Evolutionary conservation across 2,888 invertebrate genomes (phyloP), one percentile per base, ranked within the genome.

Genomic region (Caenorhabditis imperialis): DNA sequence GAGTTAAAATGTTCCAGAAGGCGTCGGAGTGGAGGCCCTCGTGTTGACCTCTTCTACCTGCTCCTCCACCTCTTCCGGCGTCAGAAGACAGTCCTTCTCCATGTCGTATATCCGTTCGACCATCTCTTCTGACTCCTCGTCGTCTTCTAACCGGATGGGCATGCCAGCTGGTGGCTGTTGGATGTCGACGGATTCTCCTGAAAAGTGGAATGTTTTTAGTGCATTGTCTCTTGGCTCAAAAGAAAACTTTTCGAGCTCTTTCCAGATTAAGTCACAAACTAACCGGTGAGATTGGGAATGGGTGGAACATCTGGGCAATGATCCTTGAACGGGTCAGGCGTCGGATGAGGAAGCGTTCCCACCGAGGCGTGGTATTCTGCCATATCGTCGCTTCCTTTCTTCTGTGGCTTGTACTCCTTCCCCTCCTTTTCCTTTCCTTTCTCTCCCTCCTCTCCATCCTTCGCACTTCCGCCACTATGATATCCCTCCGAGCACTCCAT

Each of bases 401-500:
- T 10, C 30, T 30, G 7, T 10, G 30, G 30, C 30, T 30, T 30
- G 7, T 7, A 10, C 6, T 7, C 10, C 30, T 30, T 30, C 30
- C 7, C 30, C 30, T 30, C 30, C 30, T 30, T 30, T 10, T 30
- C 10, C 30, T 30, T 10, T 7, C 10, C 10, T 10, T 30, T 30
- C 30, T 30, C 30, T 7, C 10, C 10, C 30, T 30, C 30, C 10
- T 42, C 38, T 5, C 37, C 23, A 20, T 44, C 53, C 20, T 38
- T 40, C 40, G 14, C 8, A 25, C 44, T 42, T n/a, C 30, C 30
- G 20, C 57, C 44, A 44, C 58, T 70, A 10, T 47, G 35, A 55
- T 61, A 62, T 7, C 61, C 62, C 23, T 62, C 71, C 10, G 71
- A 61, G 8, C 42, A 10, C 0, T 40, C 44, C 16, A 0, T 5